phyloP scores from a whole-genome alignment of 2,888 invertebrate species.

The Keiferia lycopersicella region DNA sequence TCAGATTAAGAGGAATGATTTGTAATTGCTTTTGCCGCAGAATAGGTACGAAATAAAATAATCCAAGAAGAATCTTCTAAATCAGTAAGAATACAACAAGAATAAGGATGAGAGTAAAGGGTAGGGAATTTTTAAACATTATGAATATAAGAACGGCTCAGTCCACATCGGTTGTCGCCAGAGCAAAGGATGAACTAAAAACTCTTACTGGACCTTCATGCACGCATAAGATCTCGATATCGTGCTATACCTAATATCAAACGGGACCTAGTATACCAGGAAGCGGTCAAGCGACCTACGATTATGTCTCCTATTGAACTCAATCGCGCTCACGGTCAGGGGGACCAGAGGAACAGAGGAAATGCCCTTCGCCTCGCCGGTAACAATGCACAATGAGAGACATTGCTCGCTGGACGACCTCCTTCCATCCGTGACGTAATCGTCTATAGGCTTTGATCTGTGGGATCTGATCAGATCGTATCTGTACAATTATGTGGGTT shows the following conservation, averaged over 20 bases:
- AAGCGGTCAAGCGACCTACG: slow-evolving; percentile 6
- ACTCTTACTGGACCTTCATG: too few species aligned
- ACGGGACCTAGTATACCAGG: too few species aligned
- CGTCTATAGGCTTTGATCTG: not conserved
- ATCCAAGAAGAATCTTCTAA: not conserved
- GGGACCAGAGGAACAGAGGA: slow-evolving; percentile 54
- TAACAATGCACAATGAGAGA: slow-evolving; percentile 72
- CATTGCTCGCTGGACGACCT: slow-evolving; percentile 47
- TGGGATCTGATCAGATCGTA: not conserved
- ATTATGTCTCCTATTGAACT: slow-evolving; percentile 45
- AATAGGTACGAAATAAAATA: too few species aligned
- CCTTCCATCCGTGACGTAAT: slow-evolving; percentile 55
- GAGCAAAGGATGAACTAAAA: too few species aligned
- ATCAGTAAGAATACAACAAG: not conserved
- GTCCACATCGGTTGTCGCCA: too few species aligned
- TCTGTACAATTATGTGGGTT: not conserved
- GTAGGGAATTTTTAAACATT: too few species aligned
- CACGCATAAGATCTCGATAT: too few species aligned
- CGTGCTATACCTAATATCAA: too few species aligned
- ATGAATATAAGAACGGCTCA: too few species aligned
- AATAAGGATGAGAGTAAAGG: too few species aligned
- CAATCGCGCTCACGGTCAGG: slow-evolving; percentile 60
- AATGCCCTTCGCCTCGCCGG: slow-evolving; percentile 69
- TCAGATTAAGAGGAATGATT: not conserved
- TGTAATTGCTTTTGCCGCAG: not conserved